Evolutionary conservation across 2,888 invertebrate species (phyloP), one percentile per base, ranked within the genome.

Genomic region (Drosophila koepferae): DNA sequence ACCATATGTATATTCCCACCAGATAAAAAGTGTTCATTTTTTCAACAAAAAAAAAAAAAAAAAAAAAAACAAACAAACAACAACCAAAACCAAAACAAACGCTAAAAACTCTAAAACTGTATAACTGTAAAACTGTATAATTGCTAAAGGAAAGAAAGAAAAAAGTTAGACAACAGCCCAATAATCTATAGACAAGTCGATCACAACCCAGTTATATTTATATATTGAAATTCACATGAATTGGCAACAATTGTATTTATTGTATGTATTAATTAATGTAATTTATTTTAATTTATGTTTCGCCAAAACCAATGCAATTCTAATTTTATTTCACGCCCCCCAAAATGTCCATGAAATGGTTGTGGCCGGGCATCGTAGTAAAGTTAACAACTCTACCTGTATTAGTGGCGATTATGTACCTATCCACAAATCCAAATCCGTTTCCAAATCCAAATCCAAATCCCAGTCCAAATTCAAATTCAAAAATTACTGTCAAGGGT

Each of bases 21-120:
- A 93, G 93, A 92, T 92, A 91, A 92, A 93, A 93, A 93, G 93
- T 93, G 93, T 93, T 93, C 93, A 93, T 93, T 93, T 93, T 93
- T 88, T 91, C 90, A 86, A 90, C 68, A 78, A 74, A 67, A 82
- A 78, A 82, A 90, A 81, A 76, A 16, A 38, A 64, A 68, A 61
- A 74, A 41, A 67, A 66, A 73, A 63, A 20, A 44, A 44, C 41
- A 41, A 41, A 8, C n/a, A 43, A 67, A 74, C 62, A 69, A 74
- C 44, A 71, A 51, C 51, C 34, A 61, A 59, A 72, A 56, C 55
- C 43, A 75, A 61, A 55, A 48, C 34, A 48, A 65, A 54, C 18
- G 43, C 44, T 54, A 63, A 59, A 40, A 40, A 54, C 48, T 55
- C 16, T 8, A 46, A 48, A 64, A 60, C 74, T 76, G 51, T 68